Conservation (phyloP, 2,113 vertebrate genomes). For the Erythrolamprus reginae region DNA sequence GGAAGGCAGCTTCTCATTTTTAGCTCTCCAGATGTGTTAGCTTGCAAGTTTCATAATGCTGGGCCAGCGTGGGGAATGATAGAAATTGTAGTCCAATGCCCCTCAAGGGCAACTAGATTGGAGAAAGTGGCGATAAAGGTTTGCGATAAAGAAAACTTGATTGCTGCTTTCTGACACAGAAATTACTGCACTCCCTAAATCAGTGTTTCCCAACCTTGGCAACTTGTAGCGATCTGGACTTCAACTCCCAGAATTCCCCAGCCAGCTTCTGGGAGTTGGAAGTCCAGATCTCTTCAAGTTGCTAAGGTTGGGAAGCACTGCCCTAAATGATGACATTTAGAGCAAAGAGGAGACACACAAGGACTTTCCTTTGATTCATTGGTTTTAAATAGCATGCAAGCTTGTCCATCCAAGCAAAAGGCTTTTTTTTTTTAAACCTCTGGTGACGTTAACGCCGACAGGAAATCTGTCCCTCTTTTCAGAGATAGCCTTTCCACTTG, state of each 20-base stretch:
- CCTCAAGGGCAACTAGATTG: not conserved
- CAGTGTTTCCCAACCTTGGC: no score
- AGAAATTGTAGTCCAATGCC: not conserved
- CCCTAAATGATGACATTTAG: not conserved
- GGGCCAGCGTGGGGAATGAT: not conserved
- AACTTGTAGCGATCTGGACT: no score
- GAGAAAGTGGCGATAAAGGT: not conserved
- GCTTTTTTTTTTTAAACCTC: slow-evolving; percentile 36
- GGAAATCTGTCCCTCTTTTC: not conserved
- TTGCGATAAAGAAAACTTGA: not conserved
- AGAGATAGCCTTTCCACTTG: not conserved
- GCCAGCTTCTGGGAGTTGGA: no score
- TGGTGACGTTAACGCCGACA: not conserved
- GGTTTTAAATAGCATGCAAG: not conserved
- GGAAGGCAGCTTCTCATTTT: not conserved
- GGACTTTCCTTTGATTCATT: not conserved
- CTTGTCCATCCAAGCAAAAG: not conserved
- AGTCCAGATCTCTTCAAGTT: no score
- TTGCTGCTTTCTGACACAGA: not conserved
- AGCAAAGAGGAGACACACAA: no score
- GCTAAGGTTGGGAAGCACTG: no score
- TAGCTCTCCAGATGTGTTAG: not conserved
- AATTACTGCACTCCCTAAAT: no score
- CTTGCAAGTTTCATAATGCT: not conserved
- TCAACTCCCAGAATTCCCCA: no score